Base-by-base conservation (phyloP, 2,113 vertebrate species). In the Lagenorhynchus albirostris region DNA sequence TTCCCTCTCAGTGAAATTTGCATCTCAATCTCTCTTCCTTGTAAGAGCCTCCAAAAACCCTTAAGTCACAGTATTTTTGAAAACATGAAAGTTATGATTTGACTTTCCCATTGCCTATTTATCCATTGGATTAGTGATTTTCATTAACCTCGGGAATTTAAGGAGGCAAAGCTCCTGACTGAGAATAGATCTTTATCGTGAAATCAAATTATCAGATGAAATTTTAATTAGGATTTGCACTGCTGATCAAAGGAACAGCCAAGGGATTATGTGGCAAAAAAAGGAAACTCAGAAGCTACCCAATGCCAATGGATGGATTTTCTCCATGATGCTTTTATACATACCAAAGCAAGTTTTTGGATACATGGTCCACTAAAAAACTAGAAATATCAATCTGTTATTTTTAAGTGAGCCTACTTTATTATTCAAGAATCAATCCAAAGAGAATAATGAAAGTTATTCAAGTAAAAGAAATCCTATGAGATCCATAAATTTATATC, bases 171-270 rank as follows among this genome's bases (percentile, higher is more conserved):
- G 82, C 95, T 95, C 80, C 63, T 88, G 83, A 97, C 96, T 95
- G 82, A 98, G 96, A 97, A 95, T 94, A 98, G 93, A 95, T 96
- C 74, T 44, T 97, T 96, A 97, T 80, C 96, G 1, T 95, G 70
- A 98, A 98, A 96, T 94, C 62, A 97, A 98, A 94, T 92, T 79
- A 84, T 95, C 98, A 83, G 81, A 97, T 98, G 96, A 92, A 83
- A 95, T 12, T 38, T 53, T 98, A 98, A 98, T 97, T 98, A 96
- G 58, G 70, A 97, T 83, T 58, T 96, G 38, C 25, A 80, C 93
- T 94, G 94, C 89, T 96, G 97, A 96, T 94, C 83, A 97, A 84
- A 95, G 96, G 95, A 94, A 89, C 2, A 91, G 79, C 83, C 93
- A 94, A 88, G 36, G 93, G 87, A 98, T 98, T 98, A 97, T 94